Evolutionary conservation across 2,797 vertebrate genomes (phyloP).

Genomic region (Pseudochirops cupreus): DNA sequence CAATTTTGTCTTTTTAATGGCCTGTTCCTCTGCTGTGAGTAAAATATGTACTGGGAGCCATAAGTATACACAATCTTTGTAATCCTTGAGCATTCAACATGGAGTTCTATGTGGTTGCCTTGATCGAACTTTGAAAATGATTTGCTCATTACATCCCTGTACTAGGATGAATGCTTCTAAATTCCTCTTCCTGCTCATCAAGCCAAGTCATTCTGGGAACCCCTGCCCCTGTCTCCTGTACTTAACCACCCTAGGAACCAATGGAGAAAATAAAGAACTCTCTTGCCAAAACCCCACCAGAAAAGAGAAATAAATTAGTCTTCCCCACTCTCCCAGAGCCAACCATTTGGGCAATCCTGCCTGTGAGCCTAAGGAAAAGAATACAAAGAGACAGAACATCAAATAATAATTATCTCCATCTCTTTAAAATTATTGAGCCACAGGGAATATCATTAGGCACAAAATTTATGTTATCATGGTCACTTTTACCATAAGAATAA

Average conservation of each 20-base stretch:
- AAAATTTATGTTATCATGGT: not conserved
- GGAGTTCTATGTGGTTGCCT: not conserved
- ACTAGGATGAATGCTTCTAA: not conserved
- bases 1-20: not conserved
- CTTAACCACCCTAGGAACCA: not conserved
- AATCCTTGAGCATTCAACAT: not conserved
- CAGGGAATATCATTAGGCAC: not conserved
- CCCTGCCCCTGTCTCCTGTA: not conserved
- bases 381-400: not conserved
- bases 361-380: not conserved
- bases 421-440: conserved; percentile 5
- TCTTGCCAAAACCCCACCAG: not conserved
- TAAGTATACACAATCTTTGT: not conserved
- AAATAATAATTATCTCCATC: not conserved
- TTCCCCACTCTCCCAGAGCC: not conserved
- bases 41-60: not conserved
- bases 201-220: not conserved
- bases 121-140: not conserved
- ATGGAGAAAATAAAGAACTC: not conserved
- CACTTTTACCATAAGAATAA: conserved; percentile 2
- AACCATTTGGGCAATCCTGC: not conserved
- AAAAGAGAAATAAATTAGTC: not conserved
- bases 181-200: not conserved
- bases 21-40: not conserved
- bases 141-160: not conserved